These are phyloP conservation scores for Thumatha senex DNA, from an alignment of 2,888 invertebrate genomes.

Conservation along the genomic window DNA sequence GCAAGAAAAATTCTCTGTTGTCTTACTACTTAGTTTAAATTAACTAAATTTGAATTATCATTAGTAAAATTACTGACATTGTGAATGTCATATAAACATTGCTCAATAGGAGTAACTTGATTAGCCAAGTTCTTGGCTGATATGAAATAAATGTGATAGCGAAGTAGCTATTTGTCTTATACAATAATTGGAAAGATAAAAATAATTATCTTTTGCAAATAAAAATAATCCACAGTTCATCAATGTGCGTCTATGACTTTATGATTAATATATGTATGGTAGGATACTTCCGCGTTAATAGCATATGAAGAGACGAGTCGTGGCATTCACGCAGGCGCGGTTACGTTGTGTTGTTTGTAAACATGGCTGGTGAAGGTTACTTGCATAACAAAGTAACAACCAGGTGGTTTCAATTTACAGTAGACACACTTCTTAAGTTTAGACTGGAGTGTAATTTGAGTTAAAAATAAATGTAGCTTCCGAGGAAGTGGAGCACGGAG, in stretches of 20 bases:
- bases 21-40: too few species aligned
- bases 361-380: slow-evolving; percentile 56
- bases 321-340: slow-evolving; percentile 51
- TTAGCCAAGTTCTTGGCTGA: too few species aligned
- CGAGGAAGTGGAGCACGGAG: too few species aligned
- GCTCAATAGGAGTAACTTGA: too few species aligned
- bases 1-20: too few species aligned
- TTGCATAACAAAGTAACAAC: slow-evolving; percentile 20
- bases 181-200: too few species aligned
- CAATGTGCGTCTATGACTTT: too few species aligned
- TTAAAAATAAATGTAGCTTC: neutral
- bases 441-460: slow-evolving; percentile 9
- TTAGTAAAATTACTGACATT: too few species aligned
- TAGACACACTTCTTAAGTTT: slow-evolving; percentile 22
- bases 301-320: slow-evolving; percentile 29
- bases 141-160: too few species aligned
- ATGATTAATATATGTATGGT: slow-evolving; percentile 4
- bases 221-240: neutral
- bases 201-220: neutral
- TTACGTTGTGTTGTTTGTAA: slow-evolving; percentile 66
- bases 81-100: too few species aligned
- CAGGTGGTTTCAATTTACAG: slow-evolving; percentile 32
- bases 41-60: too few species aligned
- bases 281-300: slow-evolving; percentile 28
- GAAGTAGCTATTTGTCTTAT: too few species aligned